A percentile compares a stretch with the other conserved stretches of the same genome.
These are phyloP conservation scores for Umimayanthus kanabou DNA, from an alignment of 92 coral and sea anemone genomes.

Conservation along the genomic window DNA sequence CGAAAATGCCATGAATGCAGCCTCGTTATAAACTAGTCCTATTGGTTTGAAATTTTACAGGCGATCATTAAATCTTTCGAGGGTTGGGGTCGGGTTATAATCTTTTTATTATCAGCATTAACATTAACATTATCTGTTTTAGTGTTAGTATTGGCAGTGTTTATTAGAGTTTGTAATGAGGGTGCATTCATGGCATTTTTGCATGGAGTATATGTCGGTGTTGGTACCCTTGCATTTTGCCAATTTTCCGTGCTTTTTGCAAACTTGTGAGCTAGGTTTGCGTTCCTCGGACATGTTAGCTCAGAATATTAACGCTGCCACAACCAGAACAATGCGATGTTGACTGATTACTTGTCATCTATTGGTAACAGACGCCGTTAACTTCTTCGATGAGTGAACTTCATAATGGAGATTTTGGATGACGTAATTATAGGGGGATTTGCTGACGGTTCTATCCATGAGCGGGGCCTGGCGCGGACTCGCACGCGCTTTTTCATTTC, in stretches of 20 bases:
- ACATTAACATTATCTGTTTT: too few species aligned
- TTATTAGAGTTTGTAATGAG: too few species aligned
- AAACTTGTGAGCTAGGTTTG: too few species aligned
- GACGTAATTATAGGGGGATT: neutral
- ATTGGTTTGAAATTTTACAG: too few species aligned
- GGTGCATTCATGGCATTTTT: too few species aligned
- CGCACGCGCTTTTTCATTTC: slow-evolving; percentile 22
- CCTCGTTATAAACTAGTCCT: too few species aligned
- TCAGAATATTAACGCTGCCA: neutral
- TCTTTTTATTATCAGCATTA: too few species aligned
- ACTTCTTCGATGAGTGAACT: slow-evolving; percentile 31
- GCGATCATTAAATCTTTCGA: too few species aligned
- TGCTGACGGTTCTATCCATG: slow-evolving; percentile 32
- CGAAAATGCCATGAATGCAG: too few species aligned
- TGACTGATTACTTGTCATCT: neutral
- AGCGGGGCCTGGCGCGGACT: slow-evolving; percentile 30
- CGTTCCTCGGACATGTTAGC: neutral
- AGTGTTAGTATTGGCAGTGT: too few species aligned
- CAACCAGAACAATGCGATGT: neutral
- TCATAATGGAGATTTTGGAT: slow-evolving; percentile 20
- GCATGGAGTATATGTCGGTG: too few species aligned
- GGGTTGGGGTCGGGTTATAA: too few species aligned
- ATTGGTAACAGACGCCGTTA: neutral
- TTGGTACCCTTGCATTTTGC: neutral
- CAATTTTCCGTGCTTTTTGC: neutral